Evolutionary conservation across 2,888 invertebrate species (phyloP).

Genomic region (Atrina japonica): DNA sequence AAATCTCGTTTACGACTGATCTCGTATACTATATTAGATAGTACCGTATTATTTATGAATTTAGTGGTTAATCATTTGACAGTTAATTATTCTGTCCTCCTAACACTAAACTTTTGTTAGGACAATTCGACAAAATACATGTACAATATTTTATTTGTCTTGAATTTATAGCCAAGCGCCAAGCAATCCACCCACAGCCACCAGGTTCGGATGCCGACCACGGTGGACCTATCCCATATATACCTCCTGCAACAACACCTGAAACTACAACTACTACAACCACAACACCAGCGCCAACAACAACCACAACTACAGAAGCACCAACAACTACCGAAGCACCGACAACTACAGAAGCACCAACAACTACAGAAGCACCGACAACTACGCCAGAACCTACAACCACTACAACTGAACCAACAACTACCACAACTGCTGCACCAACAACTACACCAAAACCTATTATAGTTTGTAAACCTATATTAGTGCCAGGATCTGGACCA

Average conservation of each 20-base stretch:
- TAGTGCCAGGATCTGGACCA: conserved; percentile 24
- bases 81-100: too few species aligned
- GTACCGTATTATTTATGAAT: too few species aligned
- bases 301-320: conserved; percentile 21
- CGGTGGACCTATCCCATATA: conserved; percentile 19
- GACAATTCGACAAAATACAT: too few species aligned
- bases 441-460: conserved; percentile 15
- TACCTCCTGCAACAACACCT: conserved; percentile 5
- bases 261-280: conserved; percentile 14
- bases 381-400: conserved; percentile 27
- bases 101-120: too few species aligned
- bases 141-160: too few species aligned
- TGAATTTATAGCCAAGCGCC: conserved; percentile 4
- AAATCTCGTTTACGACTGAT: too few species aligned
- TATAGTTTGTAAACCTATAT: conserved; percentile 1
- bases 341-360: conserved; percentile 1
- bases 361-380: conserved; percentile 2
- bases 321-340: conserved; percentile 23
- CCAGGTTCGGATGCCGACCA: conserved; percentile 18
- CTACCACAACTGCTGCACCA: conserved; percentile 7
- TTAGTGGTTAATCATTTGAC: too few species aligned
- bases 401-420: not conserved
- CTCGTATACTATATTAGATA: too few species aligned
- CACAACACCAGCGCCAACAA: conserved; percentile 13
- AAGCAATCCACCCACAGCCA: conserved; percentile 7